phyloP scores from a whole-genome alignment of 2,888 invertebrate genomes.

The Luperina testacea region DNA sequence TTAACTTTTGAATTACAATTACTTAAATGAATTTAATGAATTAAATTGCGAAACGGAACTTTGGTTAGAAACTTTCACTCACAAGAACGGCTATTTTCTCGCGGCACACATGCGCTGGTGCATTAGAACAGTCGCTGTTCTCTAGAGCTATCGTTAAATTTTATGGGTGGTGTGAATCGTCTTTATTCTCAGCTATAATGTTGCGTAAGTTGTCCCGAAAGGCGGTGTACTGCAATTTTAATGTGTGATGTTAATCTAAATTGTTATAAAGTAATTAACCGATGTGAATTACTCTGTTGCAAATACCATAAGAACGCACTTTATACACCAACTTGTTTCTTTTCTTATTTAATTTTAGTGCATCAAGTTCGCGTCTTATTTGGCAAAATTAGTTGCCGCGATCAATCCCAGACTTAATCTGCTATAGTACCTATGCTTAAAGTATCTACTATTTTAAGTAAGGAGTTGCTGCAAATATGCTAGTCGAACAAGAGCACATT shows the following conservation, averaged over 20 bases:
- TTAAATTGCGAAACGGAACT: slow-evolving; percentile 85
- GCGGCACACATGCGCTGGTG: slow-evolving; percentile 74
- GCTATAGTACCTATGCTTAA: background rate
- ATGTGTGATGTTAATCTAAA: slow-evolving; percentile 54
- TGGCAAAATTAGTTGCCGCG: background rate
- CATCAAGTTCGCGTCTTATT: background rate
- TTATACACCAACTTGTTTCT: background rate
- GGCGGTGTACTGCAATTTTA: slow-evolving; percentile 30
- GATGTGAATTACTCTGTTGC: slow-evolving; percentile 41
- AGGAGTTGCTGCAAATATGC: slow-evolving; percentile 68
- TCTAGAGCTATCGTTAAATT: slow-evolving; percentile 80
- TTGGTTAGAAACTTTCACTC: slow-evolving; percentile 86
- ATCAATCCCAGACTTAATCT: background rate
- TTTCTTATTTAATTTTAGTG: background rate
- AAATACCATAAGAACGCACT: slow-evolving; percentile 5
- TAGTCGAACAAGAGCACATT: slow-evolving; percentile 76
- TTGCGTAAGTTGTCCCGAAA: slow-evolving; percentile 73
- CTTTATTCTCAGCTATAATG: slow-evolving; percentile 66
- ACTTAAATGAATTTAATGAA: slow-evolving; percentile 74
- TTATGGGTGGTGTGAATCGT: slow-evolving; percentile 76
- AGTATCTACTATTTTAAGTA: slow-evolving; percentile 27
- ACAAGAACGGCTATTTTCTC: slow-evolving; percentile 83
- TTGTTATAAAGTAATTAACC: slow-evolving; percentile 50
- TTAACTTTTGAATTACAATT: slow-evolving; percentile 19
- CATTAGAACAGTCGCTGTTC: slow-evolving; percentile 69